Conservation (phyloP, 2,113 vertebrate species). For the Heloderma charlesbogerti region DNA sequence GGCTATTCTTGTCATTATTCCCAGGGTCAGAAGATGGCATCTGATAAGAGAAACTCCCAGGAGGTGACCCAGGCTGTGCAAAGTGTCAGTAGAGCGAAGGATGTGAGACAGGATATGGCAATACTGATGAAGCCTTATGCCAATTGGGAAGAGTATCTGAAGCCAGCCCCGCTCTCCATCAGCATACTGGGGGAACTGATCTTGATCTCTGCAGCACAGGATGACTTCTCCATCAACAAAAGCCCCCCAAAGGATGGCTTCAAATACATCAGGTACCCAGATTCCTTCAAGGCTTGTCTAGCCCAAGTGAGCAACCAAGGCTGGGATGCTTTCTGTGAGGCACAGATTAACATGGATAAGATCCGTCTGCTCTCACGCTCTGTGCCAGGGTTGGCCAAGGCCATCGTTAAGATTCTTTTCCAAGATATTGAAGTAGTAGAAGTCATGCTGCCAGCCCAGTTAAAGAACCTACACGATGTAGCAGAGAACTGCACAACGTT, state of each 20-base stretch:
- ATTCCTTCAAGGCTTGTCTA: constrained; percentile 38
- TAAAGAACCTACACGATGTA: constrained; percentile 48
- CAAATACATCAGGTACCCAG: background rate
- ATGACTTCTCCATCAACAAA: constrained; percentile 46
- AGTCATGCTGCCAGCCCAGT: constrained; percentile 47
- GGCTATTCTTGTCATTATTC: no score
- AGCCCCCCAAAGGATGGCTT: background rate
- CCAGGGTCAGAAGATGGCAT: no score
- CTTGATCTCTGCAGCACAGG: constrained; percentile 45
- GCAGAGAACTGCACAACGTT: constrained; percentile 44
- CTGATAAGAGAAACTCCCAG: background rate
- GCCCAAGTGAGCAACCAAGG: constrained; percentile 65
- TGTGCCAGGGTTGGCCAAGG: constrained; percentile 52
- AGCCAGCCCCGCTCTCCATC: constrained; percentile 63
- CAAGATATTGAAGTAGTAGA: constrained; percentile 32
- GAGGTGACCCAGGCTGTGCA: background rate
- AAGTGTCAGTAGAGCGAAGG: constrained; percentile 33
- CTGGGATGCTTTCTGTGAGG: constrained; percentile 52
- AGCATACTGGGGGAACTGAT: constrained; percentile 62
- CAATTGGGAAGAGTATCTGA: constrained; percentile 67
- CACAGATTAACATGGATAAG: constrained; percentile 65
- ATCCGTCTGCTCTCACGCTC: constrained; percentile 52
- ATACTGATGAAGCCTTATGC: constrained; percentile 57
- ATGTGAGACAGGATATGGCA: constrained; percentile 45
- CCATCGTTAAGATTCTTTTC: constrained; percentile 51